phyloP scores from a whole-genome alignment of 2,113 vertebrate genomes.

The Mus spicilegus region DNA sequence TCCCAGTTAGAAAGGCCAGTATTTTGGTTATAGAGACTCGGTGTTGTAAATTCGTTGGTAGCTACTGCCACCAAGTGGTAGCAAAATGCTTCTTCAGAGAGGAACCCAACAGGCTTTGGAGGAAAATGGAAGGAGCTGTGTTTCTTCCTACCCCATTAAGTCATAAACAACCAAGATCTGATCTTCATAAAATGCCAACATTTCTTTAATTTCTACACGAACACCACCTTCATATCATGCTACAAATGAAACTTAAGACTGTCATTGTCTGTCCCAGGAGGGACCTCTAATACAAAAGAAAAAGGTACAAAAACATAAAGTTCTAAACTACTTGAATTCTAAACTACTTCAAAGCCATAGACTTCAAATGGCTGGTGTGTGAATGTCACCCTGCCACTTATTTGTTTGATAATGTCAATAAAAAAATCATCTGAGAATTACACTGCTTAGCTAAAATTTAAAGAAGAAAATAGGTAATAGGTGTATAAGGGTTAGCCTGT shows the following conservation, averaged over 20 bases:
- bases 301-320: neutral
- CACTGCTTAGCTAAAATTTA: neutral
- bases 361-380: neutral
- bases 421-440: neutral
- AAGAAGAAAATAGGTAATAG: neutral
- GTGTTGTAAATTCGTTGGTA: conserved; percentile 62
- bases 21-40: neutral
- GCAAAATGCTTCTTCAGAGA: conserved; percentile 35
- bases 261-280: neutral
- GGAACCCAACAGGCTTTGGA: neutral
- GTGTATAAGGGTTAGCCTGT: neutral
- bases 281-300: neutral
- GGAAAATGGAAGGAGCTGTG: neutral
- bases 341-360: neutral
- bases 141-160: neutral
- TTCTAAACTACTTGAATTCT: neutral
- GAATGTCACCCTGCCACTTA: neutral
- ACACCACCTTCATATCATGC: neutral
- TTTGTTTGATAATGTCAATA: neutral
- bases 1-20: neutral
- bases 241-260: neutral
- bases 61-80: conserved; percentile 78
- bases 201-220: conserved; percentile 2
- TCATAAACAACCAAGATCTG: neutral
- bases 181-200: neutral